These are phyloP conservation scores for Aphrocallistes beatrix DNA, from an alignment of 37 sponge, comb jelly and placozoan species.

Conservation along the genomic window DNA sequence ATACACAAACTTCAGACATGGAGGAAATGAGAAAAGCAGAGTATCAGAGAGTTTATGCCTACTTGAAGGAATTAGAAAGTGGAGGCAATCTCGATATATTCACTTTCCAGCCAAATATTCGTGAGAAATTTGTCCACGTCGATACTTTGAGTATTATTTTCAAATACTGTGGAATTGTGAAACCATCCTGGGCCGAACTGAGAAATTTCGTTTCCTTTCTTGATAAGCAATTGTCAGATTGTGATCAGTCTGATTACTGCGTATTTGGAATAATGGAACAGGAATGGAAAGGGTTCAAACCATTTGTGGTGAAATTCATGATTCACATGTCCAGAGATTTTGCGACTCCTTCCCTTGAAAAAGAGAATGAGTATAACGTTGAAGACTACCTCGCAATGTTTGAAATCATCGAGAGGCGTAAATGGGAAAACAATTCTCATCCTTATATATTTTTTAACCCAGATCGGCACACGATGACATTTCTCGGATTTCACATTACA, in stretches of 20 bases:
- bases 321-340: conserved; percentile 80
- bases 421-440: conserved; percentile 64
- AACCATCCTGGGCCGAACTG: conserved; percentile 81
- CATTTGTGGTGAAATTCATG: conserved; percentile 85
- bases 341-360: conserved; percentile 57
- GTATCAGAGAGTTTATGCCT: background rate
- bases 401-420: conserved; percentile 32
- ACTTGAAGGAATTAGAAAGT: background rate
- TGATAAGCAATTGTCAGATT: conserved; percentile 51
- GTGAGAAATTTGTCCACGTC: background rate
- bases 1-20: background rate
- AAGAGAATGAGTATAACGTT: conserved; percentile 23
- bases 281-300: conserved; percentile 47
- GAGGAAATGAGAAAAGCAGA: background rate
- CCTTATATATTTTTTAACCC: conserved; percentile 92
- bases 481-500: conserved; percentile 58
- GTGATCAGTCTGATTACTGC: conserved; percentile 57
- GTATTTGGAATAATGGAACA: conserved; percentile 8
- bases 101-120: background rate
- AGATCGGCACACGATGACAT: conserved; percentile 58
- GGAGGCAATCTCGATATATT: background rate
- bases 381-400: conserved; percentile 20
- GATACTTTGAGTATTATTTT: background rate
- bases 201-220: conserved; percentile 69
- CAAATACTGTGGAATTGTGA: conserved; percentile 41